Base-by-base conservation (phyloP, 2,797 vertebrate species). In the Pterois miles region DNA sequence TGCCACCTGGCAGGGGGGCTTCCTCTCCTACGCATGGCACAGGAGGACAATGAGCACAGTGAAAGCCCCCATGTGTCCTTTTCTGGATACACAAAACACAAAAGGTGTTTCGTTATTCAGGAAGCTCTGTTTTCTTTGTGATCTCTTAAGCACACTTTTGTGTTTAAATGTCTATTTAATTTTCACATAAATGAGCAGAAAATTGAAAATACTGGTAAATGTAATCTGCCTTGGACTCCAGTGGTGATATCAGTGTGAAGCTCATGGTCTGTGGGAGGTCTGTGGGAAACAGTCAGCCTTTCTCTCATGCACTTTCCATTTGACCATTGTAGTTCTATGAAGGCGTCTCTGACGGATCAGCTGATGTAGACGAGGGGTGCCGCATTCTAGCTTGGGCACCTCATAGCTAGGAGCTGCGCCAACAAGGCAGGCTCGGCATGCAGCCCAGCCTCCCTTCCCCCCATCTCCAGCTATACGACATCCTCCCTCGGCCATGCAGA, bases 1-100 rank as follows among this genome's bases (percentile, higher is more conserved):
- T 93, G 88, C 89, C 89, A 88, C 91, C 92, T 93, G 89, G 91
- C 88, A 78, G 89, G 89, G 85, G 84, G 86, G 68, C 89, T 89
- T 93, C 88, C 80, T 90, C 72, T 91, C 78, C 85, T 76, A 65
- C 72, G 23, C 78, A 80, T 68, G 76, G 78, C 81, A 65, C 84
- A 76, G 76, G 82, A 85, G 78, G 87, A 85, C 86, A 85, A 79
- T 65, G 27, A 70, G 81, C 71, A 70, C 81, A 89, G 71, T 82
- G 34, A 79, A 68, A 66, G 58, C 73, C 77, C 84, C 81, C 71
- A 33, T 52, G 31, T 84, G 88, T 78, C 85, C 68, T 72, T 74
- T 80, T 80, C 72, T 72, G 81, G 76, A 83, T 50, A 48, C 53
- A 46, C 40, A 58, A 12, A 68, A 57, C 72, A 83, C 50, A 59